Evolutionary conservation across 2,113 vertebrate genomes (phyloP).

Genomic region (Orthonyx spaldingii): DNA sequence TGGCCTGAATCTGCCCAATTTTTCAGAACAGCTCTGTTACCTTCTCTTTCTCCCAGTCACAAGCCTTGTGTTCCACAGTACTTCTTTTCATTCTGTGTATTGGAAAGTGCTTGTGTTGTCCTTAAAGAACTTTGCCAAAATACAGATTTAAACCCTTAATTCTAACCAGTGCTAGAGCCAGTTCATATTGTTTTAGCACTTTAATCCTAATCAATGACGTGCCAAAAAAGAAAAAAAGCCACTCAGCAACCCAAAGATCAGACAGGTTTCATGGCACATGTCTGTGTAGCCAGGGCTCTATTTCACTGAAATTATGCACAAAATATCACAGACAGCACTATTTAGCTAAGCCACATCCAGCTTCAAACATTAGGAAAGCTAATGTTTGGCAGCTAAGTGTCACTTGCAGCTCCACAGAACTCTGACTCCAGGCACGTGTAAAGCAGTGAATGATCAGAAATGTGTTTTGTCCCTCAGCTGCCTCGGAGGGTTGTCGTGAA

Average conservation of each 20-base stretch:
- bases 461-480: not conserved
- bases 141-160: not conserved
- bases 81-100: not conserved
- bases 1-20: not conserved
- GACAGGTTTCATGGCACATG: not conserved
- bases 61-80: not conserved
- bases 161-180: not conserved
- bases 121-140: not conserved
- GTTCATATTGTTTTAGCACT: not conserved
- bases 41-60: not conserved
- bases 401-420: not conserved
- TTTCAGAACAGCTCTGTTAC: not conserved
- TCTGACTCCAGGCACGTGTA: not conserved
- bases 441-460: not conserved
- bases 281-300: not conserved
- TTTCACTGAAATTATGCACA: not conserved
- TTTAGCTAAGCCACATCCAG: not conserved
- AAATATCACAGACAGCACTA: not conserved
- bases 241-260: not conserved
- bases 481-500: constrained; percentile 33
- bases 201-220: not conserved
- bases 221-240: not conserved
- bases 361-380: not conserved
- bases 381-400: not conserved
- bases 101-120: not conserved